Evolutionary conservation across 2,888 invertebrate genomes (phyloP).

Genomic region (Lacanobia wlatinum): DNA sequence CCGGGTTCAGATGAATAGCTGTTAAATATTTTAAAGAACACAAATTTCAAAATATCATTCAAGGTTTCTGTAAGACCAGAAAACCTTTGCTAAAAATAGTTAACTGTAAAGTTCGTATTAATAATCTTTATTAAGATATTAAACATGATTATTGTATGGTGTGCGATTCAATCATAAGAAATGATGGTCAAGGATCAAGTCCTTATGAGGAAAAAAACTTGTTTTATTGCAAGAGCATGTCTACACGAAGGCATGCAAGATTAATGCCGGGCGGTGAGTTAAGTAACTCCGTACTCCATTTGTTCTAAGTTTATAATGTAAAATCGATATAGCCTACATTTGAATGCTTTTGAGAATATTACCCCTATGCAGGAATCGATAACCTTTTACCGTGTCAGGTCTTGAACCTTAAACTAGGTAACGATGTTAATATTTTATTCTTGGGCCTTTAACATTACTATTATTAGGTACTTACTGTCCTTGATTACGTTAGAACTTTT

Average conservation of each 20-base stretch:
- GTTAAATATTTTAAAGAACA: no score
- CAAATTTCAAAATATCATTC: no score
- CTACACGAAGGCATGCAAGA: slow-evolving; percentile 51
- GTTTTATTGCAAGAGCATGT: slow-evolving; percentile 58
- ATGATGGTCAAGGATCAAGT: slow-evolving; percentile 65
- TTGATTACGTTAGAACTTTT: slow-evolving; percentile 26
- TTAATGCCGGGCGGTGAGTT: slow-evolving; percentile 29
- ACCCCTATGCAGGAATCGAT: slow-evolving; percentile 23
- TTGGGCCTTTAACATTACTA: slow-evolving; percentile 25
- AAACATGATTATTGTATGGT: slow-evolving; percentile 28
- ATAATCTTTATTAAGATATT: slow-evolving; percentile 5
- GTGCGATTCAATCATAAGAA: slow-evolving; percentile 49
- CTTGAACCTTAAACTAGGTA: slow-evolving; percentile 31
- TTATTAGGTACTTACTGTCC: not conserved
- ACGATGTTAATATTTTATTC: slow-evolving; percentile 20
- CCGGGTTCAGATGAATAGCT: no score
- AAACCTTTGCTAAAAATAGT: not conserved
- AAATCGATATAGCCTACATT: slow-evolving; percentile 40
- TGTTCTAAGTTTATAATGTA: slow-evolving; percentile 28
- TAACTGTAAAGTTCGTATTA: not conserved
- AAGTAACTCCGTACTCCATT: slow-evolving; percentile 35
- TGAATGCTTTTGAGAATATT: slow-evolving; percentile 26
- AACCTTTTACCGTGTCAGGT: slow-evolving; percentile 45
- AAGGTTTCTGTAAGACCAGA: no score
- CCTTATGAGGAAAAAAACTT: slow-evolving; percentile 62